Evolutionary conservation across 1,140 invertebrate genomes (phyloP), one percentile per base, ranked within the genome.

Genomic region (Venustaconcha ellipsiformis): DNA sequence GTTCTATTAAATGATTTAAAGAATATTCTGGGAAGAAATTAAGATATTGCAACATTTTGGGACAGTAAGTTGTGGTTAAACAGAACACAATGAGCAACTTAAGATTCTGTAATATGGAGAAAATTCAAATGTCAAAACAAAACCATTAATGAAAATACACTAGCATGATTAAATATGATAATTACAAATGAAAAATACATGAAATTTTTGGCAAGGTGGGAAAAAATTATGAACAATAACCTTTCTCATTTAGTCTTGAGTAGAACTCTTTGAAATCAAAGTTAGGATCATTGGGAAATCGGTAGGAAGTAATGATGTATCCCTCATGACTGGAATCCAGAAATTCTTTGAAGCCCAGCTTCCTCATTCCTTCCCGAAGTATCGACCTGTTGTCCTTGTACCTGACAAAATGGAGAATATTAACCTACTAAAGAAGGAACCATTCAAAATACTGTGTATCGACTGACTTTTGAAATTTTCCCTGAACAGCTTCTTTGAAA

Each of bases 191-290:
- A 48, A 48, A 48, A 48, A 8, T 0, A 1, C 37, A 48, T 48
- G 37, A 48, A 48, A 48, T 48, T 4, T 48, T 48, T 48, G 37
- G 37, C 37, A 48, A 48, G 37, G 37, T 8, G 37, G 11, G 37
- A 48, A 48, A 11, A 6, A 48, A 48, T 48, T 48, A 48, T 48
- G 37, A 48, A 48, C 5, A 71, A 67, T 77, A 81, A 91, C 90
- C 89, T 83, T 86, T 86, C 14, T 91, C 88, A 82, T 89, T 91
- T 2, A 92, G 84, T 69, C 80, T 84, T 14, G 82, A 76, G 80
- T 92, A 92, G 74, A 92, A 91, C 55, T 82, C 81, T 55, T 86
- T 81, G 78, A 92, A 92, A 68, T 85, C 81, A 81, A 92, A 92
- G 58, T 90, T 88, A 17, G 81, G 80, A 83, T 91, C 80, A 12